Evolutionary conservation across 2,113 vertebrate species (phyloP).

Genomic region (Scytalopus superciliaris): DNA sequence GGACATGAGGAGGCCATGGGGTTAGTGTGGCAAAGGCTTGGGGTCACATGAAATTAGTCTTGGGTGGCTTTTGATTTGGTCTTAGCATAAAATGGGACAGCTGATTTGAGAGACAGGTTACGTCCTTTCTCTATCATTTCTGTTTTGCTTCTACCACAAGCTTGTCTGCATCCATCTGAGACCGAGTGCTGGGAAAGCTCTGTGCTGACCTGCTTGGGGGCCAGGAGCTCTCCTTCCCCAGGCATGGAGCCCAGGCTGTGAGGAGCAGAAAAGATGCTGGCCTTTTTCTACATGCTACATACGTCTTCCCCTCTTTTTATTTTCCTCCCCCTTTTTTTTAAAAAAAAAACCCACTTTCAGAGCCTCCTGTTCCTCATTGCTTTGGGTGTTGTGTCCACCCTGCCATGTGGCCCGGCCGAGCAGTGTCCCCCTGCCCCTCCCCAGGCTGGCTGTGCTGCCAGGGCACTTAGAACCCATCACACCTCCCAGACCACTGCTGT

Average conservation of each 20-base stretch:
- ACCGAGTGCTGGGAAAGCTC: rapidly evolving
- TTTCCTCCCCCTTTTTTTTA: not conserved
- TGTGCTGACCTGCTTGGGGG: not conserved
- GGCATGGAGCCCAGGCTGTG: not conserved
- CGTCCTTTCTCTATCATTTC: not conserved
- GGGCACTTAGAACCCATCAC: not conserved
- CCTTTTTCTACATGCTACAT: not conserved
- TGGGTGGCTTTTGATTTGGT: not conserved
- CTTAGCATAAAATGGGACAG: not conserved
- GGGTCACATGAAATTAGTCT: not conserved
- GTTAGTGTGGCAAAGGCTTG: rapidly evolving
- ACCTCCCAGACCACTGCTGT: rapidly evolving
- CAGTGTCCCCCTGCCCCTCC: not conserved
- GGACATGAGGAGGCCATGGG: rapidly evolving
- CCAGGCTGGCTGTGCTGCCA: not conserved
- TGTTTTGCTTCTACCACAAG: not conserved
- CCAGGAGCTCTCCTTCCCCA: not conserved
- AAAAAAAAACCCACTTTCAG: not conserved
- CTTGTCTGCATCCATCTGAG: not conserved
- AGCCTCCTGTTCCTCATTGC: not conserved
- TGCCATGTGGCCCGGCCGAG: not conserved
- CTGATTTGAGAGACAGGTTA: not conserved
- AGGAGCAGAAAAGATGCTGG: not conserved
- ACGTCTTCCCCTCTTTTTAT: not conserved
- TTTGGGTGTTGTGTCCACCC: not conserved